Evolutionary conservation across 2,888 invertebrate genomes (phyloP).

Genomic region (Meta bourneti): DNA sequence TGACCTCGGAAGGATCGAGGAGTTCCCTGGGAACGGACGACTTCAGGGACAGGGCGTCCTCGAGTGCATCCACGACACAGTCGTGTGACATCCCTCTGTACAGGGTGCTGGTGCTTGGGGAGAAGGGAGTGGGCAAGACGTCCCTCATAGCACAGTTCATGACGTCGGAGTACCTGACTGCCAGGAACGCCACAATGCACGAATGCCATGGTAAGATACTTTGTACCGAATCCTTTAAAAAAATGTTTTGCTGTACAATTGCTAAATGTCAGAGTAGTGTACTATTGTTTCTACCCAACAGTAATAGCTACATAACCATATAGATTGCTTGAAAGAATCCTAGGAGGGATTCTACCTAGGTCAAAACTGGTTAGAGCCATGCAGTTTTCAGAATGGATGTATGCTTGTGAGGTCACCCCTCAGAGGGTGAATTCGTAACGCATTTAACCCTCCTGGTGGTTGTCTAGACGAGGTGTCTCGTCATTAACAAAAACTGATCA

Average conservation of each 20-base stretch:
- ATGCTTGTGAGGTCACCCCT: too few relatives aligned
- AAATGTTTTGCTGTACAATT: not conserved
- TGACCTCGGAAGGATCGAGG: conserved; percentile 33
- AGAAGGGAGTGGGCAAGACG: conserved; percentile 69
- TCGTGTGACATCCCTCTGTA: conserved; percentile 45
- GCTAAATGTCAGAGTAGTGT: not conserved
- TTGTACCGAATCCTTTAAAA: not conserved
- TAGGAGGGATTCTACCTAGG: too few relatives aligned
- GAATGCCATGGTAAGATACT: conserved; percentile 61
- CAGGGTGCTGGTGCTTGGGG: conserved; percentile 62
- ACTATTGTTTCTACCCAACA: not conserved
- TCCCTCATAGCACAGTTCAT: conserved; percentile 72
- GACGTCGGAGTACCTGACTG: conserved; percentile 73
- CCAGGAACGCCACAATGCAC: conserved; percentile 54
- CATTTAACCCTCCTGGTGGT: too few relatives aligned
- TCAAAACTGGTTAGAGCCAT: too few relatives aligned
- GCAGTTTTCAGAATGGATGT: too few relatives aligned
- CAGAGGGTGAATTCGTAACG: too few relatives aligned
- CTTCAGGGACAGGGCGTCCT: conserved; percentile 65
- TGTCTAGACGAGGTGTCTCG: too few relatives aligned
- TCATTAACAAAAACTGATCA: too few relatives aligned
- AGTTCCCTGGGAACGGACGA: conserved; percentile 48
- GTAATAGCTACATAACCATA: too few relatives aligned
- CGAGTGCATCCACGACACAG: conserved; percentile 59
- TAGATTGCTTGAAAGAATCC: too few relatives aligned